Base-by-base conservation (phyloP, 1,140 invertebrate genomes). In the Andricus grossulariae region DNA sequence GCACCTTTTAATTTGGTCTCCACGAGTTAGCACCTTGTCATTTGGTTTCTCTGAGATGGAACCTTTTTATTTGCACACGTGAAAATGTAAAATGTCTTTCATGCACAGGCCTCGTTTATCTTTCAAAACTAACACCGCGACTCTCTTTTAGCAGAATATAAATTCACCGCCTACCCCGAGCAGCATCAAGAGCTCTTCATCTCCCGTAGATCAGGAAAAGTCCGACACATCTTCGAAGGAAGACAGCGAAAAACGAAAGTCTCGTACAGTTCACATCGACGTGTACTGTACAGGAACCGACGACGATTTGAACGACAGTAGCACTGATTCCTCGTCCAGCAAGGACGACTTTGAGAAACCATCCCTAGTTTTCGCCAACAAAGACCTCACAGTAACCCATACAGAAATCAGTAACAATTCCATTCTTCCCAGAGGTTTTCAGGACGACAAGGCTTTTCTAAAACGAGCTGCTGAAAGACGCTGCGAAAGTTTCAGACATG, bases 221-320 rank as follows among this genome's bases (percentile, higher is more conserved):
- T 83, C 83, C 3, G 85, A 87, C 13, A 83, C 85, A 7, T 88
- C 84, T 6, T 51, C 79, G 19, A 81, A 83, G n/a, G 88, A 88
- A 11, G 84, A 85, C 25, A 81, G 81, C 39, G 79, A 90, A 0
- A 92, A 92, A 75, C 93, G 93, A 77, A 94, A 94, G 82, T 94
- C 94, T 3, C 90, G 95, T 72, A 96, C 95, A 1, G 95, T 96
- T 16, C 95, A 96, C 82, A 96, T 96, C 52, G 95, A 96, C 88
- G 95, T 96, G 6, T 96, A 96, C 81, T 96, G 95, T 83, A 95
- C 94, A 0, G 94, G 94, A 2, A 94, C 94, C 3, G 95, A 95
- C 79, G 91, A 92, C n/a, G 93, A 94, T 52, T 90, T 89, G 11
- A 91, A 91, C 73, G 84, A 85, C 15, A 79, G 18, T 15, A 87